phyloP scores from a whole-genome alignment of 2,113 vertebrate genomes.

The Ceyx melanurus region DNA sequence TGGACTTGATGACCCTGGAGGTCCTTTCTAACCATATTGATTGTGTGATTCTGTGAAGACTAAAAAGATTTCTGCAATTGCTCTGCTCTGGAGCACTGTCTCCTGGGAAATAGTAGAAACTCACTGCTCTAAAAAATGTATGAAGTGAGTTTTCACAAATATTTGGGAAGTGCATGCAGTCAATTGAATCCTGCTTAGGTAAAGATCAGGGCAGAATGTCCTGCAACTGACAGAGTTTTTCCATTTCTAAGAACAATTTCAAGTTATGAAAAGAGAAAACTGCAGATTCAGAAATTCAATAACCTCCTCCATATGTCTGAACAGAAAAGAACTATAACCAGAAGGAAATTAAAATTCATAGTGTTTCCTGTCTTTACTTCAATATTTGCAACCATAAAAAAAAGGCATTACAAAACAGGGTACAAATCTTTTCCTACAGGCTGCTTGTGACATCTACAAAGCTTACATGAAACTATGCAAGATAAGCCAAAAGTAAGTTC shows the following conservation, averaged over 20 bases:
- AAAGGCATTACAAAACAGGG: constrained; percentile 43
- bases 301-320: constrained; percentile 50
- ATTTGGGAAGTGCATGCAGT: background rate
- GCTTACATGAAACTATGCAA: constrained; percentile 25
- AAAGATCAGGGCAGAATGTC: background rate
- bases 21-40: too few species aligned
- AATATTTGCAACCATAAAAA: constrained; percentile 49
- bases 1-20: too few species aligned
- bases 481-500: constrained; percentile 61
- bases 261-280: constrained; percentile 31
- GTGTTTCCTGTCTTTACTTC: constrained; percentile 48
- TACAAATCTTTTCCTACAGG: constrained; percentile 46
- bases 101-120: background rate
- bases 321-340: constrained; percentile 48
- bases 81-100: background rate
- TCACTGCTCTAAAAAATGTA: background rate
- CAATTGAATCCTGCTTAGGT: background rate
- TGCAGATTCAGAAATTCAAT: constrained; percentile 50
- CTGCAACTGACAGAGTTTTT: background rate
- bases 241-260: constrained; percentile 3
- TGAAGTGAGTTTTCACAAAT: background rate
- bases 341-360: constrained; percentile 66
- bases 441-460: constrained; percentile 51
- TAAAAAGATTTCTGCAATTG: background rate
- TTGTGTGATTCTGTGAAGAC: too few species aligned